Percentiles rank a stretch among this genome's conserved stretches.
Evolutionary conservation across 2,888 invertebrate species (phyloP).

Genomic region (Caenorhabditis imperialis): DNA sequence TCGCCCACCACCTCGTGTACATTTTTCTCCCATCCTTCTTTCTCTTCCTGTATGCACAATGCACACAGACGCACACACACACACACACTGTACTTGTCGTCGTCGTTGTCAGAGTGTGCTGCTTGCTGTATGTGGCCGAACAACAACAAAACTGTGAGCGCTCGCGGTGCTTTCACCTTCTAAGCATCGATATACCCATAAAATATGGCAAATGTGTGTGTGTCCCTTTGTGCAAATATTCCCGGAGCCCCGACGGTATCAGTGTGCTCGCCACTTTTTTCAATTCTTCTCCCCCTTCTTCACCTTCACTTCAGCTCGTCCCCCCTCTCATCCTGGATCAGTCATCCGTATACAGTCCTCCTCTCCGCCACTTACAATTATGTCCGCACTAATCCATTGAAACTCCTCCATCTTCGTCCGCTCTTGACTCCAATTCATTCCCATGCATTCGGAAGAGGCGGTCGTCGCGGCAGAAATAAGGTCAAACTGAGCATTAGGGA

Average conservation of each 20-base stretch:
- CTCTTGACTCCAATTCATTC: slow-evolving; percentile 36
- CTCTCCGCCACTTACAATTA: too few species aligned
- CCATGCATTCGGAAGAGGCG: neutral
- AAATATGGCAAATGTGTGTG: too few species aligned
- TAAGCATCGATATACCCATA: slow-evolving; percentile 52
- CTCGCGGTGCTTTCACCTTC: slow-evolving; percentile 22
- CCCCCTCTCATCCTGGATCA: slow-evolving; percentile 8
- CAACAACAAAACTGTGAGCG: slow-evolving; percentile 33
- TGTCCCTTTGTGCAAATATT: too few species aligned
- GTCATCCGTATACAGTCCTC: neutral
- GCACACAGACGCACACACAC: slow-evolving; percentile 31
- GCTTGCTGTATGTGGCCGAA: slow-evolving; percentile 8
- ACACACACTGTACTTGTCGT: slow-evolving; percentile 48
- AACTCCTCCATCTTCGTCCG: slow-evolving; percentile 25
- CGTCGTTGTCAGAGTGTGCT: slow-evolving; percentile 8
- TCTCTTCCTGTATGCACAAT: slow-evolving; percentile 52
- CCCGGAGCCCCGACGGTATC: too few species aligned
- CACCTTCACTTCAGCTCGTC: too few species aligned
- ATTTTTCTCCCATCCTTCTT: slow-evolving; percentile 42
- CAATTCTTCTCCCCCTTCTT: too few species aligned
- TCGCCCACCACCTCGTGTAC: slow-evolving; percentile 17
- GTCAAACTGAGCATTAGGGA: slow-evolving; percentile 31
- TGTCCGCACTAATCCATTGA: slow-evolving; percentile 22
- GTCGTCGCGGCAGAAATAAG: slow-evolving; percentile 9
- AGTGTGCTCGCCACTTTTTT: too few species aligned